Evolutionary conservation across 64 coral and sea anemone genomes (phyloP).

Genomic region (Porites australiensis): DNA sequence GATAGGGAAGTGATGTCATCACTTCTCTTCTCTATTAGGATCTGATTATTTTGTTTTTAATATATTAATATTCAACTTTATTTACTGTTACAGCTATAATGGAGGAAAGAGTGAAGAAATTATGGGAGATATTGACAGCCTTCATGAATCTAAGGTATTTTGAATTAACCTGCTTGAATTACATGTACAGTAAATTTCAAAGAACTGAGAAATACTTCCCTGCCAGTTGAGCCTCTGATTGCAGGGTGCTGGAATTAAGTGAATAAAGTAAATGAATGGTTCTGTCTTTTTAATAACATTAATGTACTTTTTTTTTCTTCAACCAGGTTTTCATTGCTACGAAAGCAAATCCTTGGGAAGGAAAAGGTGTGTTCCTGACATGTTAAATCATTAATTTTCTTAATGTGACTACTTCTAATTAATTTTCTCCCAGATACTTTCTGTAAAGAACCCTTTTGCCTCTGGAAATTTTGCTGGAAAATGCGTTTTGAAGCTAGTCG

Average conservation of each 20-base stretch:
- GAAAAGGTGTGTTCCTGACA: constrained; percentile 26
- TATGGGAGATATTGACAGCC: constrained; percentile 55
- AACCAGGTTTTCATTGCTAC: constrained; percentile 55
- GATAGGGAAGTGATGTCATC: too few relatives aligned
- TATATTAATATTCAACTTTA: not conserved
- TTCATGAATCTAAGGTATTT: constrained; percentile 62
- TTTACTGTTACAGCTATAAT: constrained; percentile 21
- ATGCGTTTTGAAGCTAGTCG: too few relatives aligned
- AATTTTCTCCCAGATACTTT: too few relatives aligned
- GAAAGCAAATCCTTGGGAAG: constrained; percentile 65
- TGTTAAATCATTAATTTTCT: not conserved
- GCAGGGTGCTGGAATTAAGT: too few relatives aligned
- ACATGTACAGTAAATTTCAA: not conserved
- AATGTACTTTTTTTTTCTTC: too few relatives aligned
- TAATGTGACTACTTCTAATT: too few relatives aligned
- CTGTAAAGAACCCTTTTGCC: too few relatives aligned
- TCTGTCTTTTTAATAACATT: not conserved
- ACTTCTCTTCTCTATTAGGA: too few relatives aligned
- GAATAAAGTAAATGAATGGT: too few relatives aligned
- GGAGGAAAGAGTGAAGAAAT: constrained; percentile 63
- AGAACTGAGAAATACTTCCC: not conserved
- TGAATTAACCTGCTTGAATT: not conserved
- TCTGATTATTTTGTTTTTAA: too few relatives aligned
- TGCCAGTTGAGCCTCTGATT: too few relatives aligned
- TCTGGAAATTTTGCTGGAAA: too few relatives aligned